These are phyloP conservation scores for Mesorhabditis belari DNA, from an alignment of 2,888 invertebrate species.

Conservation along the genomic window DNA sequence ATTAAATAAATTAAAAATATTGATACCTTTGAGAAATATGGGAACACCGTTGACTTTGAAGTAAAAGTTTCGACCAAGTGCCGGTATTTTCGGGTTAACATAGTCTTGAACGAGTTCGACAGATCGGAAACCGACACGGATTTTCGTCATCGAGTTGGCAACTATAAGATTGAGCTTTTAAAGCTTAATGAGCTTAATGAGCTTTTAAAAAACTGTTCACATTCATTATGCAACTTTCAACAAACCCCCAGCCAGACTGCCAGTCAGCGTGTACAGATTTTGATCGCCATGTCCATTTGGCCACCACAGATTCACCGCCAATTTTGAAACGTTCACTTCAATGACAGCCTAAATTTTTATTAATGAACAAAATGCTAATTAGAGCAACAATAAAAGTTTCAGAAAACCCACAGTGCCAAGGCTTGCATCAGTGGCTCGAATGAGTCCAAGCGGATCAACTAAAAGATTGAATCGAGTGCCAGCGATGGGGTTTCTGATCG, in stretches of 20 bases:
- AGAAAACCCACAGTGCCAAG: too few species aligned
- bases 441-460: background rate
- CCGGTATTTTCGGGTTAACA: slow-evolving; percentile 16
- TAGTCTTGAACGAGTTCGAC: slow-evolving; percentile 65
- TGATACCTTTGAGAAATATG: slow-evolving; percentile 72
- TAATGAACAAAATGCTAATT: too few species aligned
- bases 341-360: too few species aligned
- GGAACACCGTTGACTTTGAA: slow-evolving; percentile 77
- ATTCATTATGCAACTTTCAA: too few species aligned
- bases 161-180: too few species aligned
- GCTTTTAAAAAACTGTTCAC: too few species aligned
- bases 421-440: background rate
- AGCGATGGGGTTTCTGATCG: background rate
- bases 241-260: too few species aligned
- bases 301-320: slow-evolving; percentile 73
- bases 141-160: slow-evolving; percentile 10
- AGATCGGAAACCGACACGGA: slow-evolving; percentile 74
- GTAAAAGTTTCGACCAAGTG: slow-evolving; percentile 67
- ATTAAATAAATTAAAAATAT: too few species aligned
- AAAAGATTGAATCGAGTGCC: background rate
- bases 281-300: slow-evolving; percentile 84
- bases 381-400: too few species aligned
- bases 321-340: background rate
- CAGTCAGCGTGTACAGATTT: slow-evolving; percentile 63
- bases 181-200: too few species aligned